Conservation (phyloP, 92 coral and sea anemone species). For the Montipora capitata region DNA sequence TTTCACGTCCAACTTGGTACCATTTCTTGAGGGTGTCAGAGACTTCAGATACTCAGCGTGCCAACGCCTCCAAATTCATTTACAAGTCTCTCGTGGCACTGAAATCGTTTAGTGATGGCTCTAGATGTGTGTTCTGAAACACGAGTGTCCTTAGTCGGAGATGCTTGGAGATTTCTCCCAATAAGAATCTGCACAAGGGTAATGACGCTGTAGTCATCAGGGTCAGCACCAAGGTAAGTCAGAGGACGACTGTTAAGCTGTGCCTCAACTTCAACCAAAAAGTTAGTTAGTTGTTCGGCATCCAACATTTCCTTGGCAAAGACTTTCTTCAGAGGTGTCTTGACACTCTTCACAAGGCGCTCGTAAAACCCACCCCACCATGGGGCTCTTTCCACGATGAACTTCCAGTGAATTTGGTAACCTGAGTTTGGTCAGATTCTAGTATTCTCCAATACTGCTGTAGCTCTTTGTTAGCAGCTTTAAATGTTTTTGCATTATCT, state of each 20-base stretch:
- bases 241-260: constrained; percentile 42
- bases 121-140: constrained; percentile 21
- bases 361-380: no score
- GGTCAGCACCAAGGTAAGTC: constrained; percentile 24
- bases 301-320: constrained; percentile 38
- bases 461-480: constrained; percentile 48
- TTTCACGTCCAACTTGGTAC: background rate
- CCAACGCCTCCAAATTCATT: constrained; percentile 69
- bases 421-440: constrained; percentile 14
- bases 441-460: constrained; percentile 42
- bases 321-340: constrained; percentile 43
- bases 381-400: constrained; percentile 6
- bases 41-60: constrained; percentile 8
- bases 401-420: constrained; percentile 48
- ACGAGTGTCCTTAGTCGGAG: no score
- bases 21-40: no score
- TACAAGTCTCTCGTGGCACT: constrained; percentile 41
- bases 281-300: constrained; percentile 39
- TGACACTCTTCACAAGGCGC: background rate
- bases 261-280: constrained; percentile 40
- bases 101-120: constrained; percentile 49
- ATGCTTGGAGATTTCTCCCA: no score
- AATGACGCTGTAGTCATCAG: constrained; percentile 52
- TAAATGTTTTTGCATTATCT: constrained; percentile 5
- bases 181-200: constrained; percentile 48